Evolutionary conservation across 2,888 invertebrate species (phyloP), one percentile per base, ranked within the genome.

Genomic region (Machimus atricapillus): DNA sequence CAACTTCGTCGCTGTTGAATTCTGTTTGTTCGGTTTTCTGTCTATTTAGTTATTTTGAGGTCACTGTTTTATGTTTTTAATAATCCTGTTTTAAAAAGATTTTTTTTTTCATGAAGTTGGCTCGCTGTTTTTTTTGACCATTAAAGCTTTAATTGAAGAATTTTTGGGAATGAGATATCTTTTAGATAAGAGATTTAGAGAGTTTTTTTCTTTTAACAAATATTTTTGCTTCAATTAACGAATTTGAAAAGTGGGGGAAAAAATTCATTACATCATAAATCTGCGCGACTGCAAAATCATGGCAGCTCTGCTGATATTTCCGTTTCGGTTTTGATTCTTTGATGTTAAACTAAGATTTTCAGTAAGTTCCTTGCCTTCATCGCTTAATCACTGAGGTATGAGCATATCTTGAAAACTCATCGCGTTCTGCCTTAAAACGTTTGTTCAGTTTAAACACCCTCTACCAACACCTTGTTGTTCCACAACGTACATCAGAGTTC

Each of bases 251-350:
- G 27, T 16, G 12, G 27, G 52, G 3, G 58, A 23, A 58, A 58
- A 58, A 2, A 58, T n/a, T 66, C 66, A 14, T 66, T 66, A 27
- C 27, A 66, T 66, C 27, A 66, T 66, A 66, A 66, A 66, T 66
- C 66, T 27, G 6, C 14, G 23, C 56, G 19, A 56, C 2, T 27
- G 23, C 66, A 40, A 46, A 56, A 52, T 27, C 79, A 52, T 52
- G 31, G 52, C 31, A 79, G 52, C 52, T 31, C 31, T 27, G 16
- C 31, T 52, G 52, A 79, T 19, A 52, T 79, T 79, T 31, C 23
- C 79, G 31, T 52, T 79, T 78, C 6, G 40, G 23, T 78, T 78
- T 43, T 37, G 19, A 78, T 78, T 79, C 79, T 79, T 79, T 79
- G 79, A 79, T 79, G 46, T 79, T 79, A 40, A 23, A 23, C n/a